Evolutionary conservation across 2,797 vertebrate genomes (phyloP), one percentile per base, ranked within the genome.

Genomic region (Rhinichthys osculus): DNA sequence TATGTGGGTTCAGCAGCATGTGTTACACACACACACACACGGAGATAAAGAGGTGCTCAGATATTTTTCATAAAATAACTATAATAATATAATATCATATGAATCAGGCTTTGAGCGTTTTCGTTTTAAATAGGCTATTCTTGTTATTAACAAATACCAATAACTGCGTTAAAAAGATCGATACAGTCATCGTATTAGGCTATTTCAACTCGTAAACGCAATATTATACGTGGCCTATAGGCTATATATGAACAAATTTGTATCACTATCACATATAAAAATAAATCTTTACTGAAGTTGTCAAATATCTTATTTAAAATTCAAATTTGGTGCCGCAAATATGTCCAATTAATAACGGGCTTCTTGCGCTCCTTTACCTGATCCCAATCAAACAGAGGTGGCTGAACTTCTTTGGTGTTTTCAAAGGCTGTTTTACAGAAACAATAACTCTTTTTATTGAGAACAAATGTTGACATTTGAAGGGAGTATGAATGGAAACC

Each of bases 401-500:
- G 16, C 38, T 66, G 62, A n/a, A 35, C 62, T 95, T 93, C 93
- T 94, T 95, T 92, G 93, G 92, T 91, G 93, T 95, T 93, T 94
- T 95, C 95, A 95, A 94, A 96, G 93, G 94, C 94, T 92, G 92
- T 95, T 95, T 94, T 93, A 92, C 93, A 93, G 95, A 96, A 96
- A 98, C 96, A 97, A 95, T 96, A 95, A 96, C 94, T 95, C 95
- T 94, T 95, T 95, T 97, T 95, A 96, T 96, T 95, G 94, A 94
- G 94, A 97, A 96, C 96, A 97, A 97, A 97, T 97, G 96, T 96
- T 96, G 97, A 96, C 96, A 96, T 97, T 97, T 96, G 93, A 93
- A 93, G 90, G 90, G 92, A 94, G 79, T 84, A 67, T 47, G 70
- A 71, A 80, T 94, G 91, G 92, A 96, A 91, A 94, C 87, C 82